Evolutionary conservation across 1,140 invertebrate genomes (phyloP).

Genomic region (Procambarus clarkii): DNA sequence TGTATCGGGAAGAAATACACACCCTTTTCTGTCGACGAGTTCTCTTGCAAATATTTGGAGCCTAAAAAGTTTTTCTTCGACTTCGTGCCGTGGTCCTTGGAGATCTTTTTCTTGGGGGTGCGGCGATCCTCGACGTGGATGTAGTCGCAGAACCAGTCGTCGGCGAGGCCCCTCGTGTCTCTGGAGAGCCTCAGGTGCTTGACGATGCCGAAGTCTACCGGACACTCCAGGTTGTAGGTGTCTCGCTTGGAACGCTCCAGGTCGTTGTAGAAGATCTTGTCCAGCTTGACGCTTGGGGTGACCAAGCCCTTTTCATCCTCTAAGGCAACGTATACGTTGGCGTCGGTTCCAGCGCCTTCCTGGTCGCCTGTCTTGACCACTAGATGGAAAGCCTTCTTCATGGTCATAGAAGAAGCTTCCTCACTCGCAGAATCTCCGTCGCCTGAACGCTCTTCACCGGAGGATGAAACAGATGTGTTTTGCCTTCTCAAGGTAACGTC

Average conservation of each 20-base stretch:
- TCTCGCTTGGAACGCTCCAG: slow-evolving; percentile 76
- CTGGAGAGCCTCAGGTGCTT: slow-evolving; percentile 26
- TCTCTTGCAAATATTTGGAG: slow-evolving; percentile 74
- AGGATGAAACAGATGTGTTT: background rate
- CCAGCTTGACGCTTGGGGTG: slow-evolving; percentile 74
- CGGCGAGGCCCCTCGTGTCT: slow-evolving; percentile 71
- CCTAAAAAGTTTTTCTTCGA: slow-evolving; percentile 75
- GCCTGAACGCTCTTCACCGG: background rate
- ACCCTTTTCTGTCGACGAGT: slow-evolving; percentile 76
- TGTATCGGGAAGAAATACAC: slow-evolving; percentile 74
- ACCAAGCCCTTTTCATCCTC: slow-evolving; percentile 74
- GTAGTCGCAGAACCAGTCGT: slow-evolving; percentile 73
- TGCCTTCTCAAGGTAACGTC: too few species aligned
- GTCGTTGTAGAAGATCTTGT: slow-evolving; percentile 76
- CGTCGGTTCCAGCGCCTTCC: slow-evolving; percentile 76
- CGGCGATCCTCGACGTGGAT: slow-evolving; percentile 71
- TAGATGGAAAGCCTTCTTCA: slow-evolving; percentile 47
- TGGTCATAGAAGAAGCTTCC: background rate
- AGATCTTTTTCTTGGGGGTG: slow-evolving; percentile 74
- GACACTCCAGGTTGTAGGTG: slow-evolving; percentile 73
- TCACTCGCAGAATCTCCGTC: background rate
- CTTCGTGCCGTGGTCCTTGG: slow-evolving; percentile 77
- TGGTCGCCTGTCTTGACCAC: slow-evolving; percentile 76
- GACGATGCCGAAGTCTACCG: slow-evolving; percentile 59
- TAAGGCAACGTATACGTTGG: slow-evolving; percentile 75